Evolutionary conservation across 2,113 vertebrate species (phyloP), one percentile per base, ranked within the genome.

Genomic region (Mystacornis crossleyi): DNA sequence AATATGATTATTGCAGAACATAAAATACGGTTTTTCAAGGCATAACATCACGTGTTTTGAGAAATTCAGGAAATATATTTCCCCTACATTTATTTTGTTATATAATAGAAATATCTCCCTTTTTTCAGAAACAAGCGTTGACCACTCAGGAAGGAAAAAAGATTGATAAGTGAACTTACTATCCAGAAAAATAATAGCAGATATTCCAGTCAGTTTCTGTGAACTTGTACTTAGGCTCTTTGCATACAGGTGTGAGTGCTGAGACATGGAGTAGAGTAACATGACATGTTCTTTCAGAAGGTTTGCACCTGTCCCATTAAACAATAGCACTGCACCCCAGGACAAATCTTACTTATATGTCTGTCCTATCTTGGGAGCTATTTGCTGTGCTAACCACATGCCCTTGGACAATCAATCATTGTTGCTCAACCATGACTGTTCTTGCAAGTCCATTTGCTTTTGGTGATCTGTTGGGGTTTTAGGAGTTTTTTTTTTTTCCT

Each of bases 261-360:
- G 65, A 65, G 34, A 40, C 26, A 5, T 1, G 12, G 66, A 77
- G 54, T 0, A 18, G 13, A 33, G n/a, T 11, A 72, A 77, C 2
- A 8, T 2, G 66, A 87, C 36, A 23, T 50, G 11, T 45, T 64
- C 43, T 36, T 48, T 7, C 18, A 3, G 4, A n/a, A 29, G 14
- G 4, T 48, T 81, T 78, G 36, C 21, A 16, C 25, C 18, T 62
- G 36, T 33, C 74, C 36, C 50, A 58, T 36, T 36, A 14, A 42
- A 53, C 2, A 14, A 25, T 21, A 31, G 48, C 0, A 0, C 17
- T 38, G 25, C 21, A 72, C 4, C 7, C 47, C n/a, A 78, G 23
- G 10, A 53, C 23, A 61, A 57, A 78, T 25, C 10, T 17, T 62
- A 0, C 20, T 55, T 33, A 3, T 33, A 3, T 34, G 34, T 20